These are phyloP conservation scores for Neodontobutis hainanensis DNA, from an alignment of 2,113 vertebrate species.

Conservation along the genomic window DNA sequence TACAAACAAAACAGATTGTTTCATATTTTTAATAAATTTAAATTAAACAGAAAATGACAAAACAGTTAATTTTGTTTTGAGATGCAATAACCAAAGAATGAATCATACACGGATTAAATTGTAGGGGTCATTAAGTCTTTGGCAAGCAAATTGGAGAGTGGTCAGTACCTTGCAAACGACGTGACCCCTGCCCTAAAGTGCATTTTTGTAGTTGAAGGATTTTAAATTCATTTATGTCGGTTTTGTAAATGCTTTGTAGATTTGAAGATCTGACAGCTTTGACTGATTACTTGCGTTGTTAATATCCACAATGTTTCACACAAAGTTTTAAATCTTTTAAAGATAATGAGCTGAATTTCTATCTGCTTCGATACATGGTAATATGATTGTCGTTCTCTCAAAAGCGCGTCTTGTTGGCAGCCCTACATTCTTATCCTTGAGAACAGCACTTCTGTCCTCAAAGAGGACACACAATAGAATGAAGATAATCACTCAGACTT, in stretches of 20 bases:
- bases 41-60: no score
- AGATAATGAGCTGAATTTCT: constrained; percentile 34
- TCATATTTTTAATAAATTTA: no score
- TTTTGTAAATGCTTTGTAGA: constrained; percentile 16
- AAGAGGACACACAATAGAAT: constrained; percentile 27
- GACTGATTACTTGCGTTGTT: constrained; percentile 42
- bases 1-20: no score
- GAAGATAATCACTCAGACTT: constrained; percentile 50
- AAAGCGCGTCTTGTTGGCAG: constrained; percentile 25
- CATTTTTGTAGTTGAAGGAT: constrained; percentile 2
- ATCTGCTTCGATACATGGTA: constrained; percentile 33
- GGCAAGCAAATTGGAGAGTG: no score
- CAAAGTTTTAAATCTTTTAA: constrained; percentile 32
- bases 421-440: constrained; percentile 36
- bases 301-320: constrained; percentile 25
- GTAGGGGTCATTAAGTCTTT: no score
- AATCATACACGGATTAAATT: no score
- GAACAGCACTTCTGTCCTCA: constrained; percentile 37
- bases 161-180: no score
- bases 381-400: constrained; percentile 41
- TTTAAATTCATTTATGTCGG: background rate
- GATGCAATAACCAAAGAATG: no score
- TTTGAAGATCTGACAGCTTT: constrained; percentile 38
- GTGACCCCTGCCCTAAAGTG: background rate
- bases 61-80: no score